Percentiles rank a stretch among this genome's conserved stretches.
Evolutionary conservation across 2,113 vertebrate genomes (phyloP).

Genomic region (Callipepla squamata): DNA sequence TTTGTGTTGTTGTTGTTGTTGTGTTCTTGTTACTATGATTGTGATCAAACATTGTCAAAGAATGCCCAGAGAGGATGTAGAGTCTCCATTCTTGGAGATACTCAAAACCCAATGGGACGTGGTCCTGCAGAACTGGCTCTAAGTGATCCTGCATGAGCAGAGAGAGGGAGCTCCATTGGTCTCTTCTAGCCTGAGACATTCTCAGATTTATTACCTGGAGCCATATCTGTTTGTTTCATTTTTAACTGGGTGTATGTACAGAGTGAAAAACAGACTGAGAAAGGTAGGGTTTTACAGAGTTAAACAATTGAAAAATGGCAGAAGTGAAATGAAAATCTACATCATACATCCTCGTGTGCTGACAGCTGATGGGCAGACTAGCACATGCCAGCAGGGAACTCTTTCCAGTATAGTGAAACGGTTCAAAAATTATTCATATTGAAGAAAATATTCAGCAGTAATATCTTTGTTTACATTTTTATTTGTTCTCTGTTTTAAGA

Average conservation of each 20-base stretch:
- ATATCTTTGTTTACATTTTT: background rate
- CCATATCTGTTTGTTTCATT: background rate
- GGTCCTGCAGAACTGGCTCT: background rate
- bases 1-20: background rate
- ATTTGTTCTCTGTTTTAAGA: background rate
- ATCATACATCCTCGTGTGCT: background rate
- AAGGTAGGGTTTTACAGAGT: background rate
- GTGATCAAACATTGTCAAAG: background rate
- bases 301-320: background rate
- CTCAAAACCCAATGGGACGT: background rate
- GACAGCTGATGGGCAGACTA: background rate
- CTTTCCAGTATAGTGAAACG: background rate
- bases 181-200: slow-evolving; percentile 13
- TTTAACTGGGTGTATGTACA: background rate
- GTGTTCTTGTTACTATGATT: background rate
- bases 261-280: background rate
- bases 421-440: background rate
- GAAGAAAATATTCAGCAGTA: background rate
- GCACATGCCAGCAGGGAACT: background rate
- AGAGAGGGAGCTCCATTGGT: background rate
- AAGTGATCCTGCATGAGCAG: background rate
- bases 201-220: background rate
- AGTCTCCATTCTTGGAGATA: background rate
- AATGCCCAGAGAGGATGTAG: background rate
- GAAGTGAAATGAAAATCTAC: background rate